phyloP scores from a whole-genome alignment of 2,888 invertebrate genomes.

The Boloria euphrosyne region DNA sequence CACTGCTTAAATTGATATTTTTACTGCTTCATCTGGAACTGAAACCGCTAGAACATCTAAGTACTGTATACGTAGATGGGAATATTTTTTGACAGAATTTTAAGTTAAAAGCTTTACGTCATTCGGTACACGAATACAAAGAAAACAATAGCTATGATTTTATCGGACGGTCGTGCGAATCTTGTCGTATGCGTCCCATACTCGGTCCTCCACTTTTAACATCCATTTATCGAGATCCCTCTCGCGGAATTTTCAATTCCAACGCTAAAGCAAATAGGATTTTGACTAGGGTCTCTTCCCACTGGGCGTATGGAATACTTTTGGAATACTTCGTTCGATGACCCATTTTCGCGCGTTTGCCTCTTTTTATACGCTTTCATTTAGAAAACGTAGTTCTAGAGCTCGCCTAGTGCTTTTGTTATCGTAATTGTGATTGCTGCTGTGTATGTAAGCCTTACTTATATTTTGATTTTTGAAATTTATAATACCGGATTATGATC shows the following conservation, averaged over 20 bases:
- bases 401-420: conserved; percentile 51
- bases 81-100: conserved; percentile 20
- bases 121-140: conserved; percentile 47
- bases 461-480: conserved; percentile 27
- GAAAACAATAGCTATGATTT: conserved; percentile 53
- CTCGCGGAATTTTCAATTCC: conserved; percentile 33
- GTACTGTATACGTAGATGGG: not conserved
- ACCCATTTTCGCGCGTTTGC: conserved; percentile 63
- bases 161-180: conserved; percentile 48
- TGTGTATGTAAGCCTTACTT: conserved; percentile 30
- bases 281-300: conserved; percentile 44
- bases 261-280: conserved; percentile 37
- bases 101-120: conserved; percentile 24
- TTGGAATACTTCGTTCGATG: conserved; percentile 60
- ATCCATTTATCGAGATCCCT: conserved; percentile 42
- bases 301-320: conserved; percentile 53
- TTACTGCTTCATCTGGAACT: too few species aligned
- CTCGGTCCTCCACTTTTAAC: conserved; percentile 35
- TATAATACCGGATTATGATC: conserved; percentile 8
- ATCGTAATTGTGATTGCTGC: conserved; percentile 50
- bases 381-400: conserved; percentile 54
- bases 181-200: conserved; percentile 51
- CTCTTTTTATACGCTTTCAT: conserved; percentile 57
- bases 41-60: too few species aligned
- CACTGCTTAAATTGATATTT: too few species aligned